Evolutionary conservation across 2,113 vertebrate genomes (phyloP), one percentile per base, ranked within the genome.

Genomic region (Urocitellus parryii): DNA sequence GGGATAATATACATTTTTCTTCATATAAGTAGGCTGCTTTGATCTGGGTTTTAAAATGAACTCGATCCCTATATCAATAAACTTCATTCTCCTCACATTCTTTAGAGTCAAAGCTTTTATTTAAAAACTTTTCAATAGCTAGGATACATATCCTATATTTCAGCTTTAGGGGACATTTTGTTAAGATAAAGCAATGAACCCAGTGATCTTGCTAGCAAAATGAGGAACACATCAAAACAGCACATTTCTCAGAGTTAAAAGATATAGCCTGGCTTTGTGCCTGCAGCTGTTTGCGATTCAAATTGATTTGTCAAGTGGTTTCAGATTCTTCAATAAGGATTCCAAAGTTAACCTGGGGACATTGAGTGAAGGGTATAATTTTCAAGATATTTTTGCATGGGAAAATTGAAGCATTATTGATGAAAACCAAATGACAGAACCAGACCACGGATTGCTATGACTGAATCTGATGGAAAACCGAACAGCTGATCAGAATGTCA

Each of bases 221-320:
- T 61, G 88, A 97, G 97, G 96, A 97, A 94, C 96, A 98, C 86
- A 97, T 98, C 97, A 98, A 98, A 98, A 95, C 88, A 94, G 74
- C 63, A 87, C 14, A 81, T 85, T 94, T 97, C 96, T 94, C 85
- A 95, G 86, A 97, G 10, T 77, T 97, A 89, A 93, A 95, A 94
- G 97, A 95, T 96, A 98, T 94, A 84, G 94, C 84, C 67, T 78
- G 91, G 79, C 94, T 96, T 94, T 78, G 61, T 76, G 70, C 51
- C 78, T 88, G 37, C 61, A 93, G 58, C 73, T 97, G 79, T 97
- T 96, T 95, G 97, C 77, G 78, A 98, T 98, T 98, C 95, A 97
- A 97, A 97, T 96, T 34, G 86, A 77, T 96, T 97, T 97, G 96
- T 97, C 95, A 97, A 94, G 96, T 83, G 89, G 93, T 95, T 96